Percentiles rank a stretch among this genome's conserved stretches.
phyloP scores from a whole-genome alignment of 1,140 invertebrate genomes.

The Heterodera schachtii region DNA sequence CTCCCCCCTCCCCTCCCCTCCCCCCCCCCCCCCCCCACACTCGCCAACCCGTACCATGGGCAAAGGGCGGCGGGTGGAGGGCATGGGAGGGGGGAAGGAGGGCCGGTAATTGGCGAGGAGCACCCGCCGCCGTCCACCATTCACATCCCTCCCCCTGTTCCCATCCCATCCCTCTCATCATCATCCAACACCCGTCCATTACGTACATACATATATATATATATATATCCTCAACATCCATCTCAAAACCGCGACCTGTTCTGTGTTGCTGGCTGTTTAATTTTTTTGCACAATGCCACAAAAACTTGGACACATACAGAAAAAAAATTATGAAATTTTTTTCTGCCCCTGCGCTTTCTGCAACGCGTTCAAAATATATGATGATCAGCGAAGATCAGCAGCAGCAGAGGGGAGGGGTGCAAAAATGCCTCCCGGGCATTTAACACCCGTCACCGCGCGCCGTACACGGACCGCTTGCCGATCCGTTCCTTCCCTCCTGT shows the following conservation, averaged over 20 bases:
- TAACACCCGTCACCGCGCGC: not conserved
- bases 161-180: not conserved
- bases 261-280: not conserved
- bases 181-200: not conserved
- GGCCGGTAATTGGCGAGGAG: not conserved
- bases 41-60: not conserved
- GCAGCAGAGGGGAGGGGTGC: not conserved
- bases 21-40: too few species aligned
- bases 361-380: too few species aligned
- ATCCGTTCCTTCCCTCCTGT: too few species aligned
- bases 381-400: too few species aligned
- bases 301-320: too few species aligned
- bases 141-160: not conserved
- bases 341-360: too few species aligned
- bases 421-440: not conserved
- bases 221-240: not conserved
- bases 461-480: too few species aligned
- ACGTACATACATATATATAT: not conserved
- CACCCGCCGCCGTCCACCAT: not conserved
- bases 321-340: too few species aligned
- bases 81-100: too few species aligned
- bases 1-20: too few species aligned
- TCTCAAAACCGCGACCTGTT: not conserved
- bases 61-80: not conserved
- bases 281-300: not conserved